Evolutionary conservation across 2,797 vertebrate species (phyloP).

Genomic region (Carcharodon carcharias): DNA sequence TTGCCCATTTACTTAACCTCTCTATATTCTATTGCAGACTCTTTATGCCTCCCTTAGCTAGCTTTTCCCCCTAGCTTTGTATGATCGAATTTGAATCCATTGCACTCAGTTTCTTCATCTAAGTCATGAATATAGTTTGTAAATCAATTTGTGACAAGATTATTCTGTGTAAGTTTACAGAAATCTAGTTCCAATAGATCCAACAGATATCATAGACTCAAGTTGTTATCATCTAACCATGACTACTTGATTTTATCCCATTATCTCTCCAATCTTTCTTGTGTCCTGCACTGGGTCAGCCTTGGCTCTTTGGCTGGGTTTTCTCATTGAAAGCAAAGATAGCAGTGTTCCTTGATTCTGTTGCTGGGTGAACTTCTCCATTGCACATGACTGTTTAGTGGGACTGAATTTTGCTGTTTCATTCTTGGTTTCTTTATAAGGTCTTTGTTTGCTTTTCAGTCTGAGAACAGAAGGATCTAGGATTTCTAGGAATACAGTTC

Average conservation of each 20-base stretch:
- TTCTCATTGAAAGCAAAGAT: background rate
- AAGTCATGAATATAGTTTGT: background rate
- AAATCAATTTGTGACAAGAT: background rate
- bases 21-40: background rate
- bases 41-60: background rate
- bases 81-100: background rate
- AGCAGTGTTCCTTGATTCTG: background rate
- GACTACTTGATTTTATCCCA: background rate
- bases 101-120: background rate
- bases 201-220: background rate
- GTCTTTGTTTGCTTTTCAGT: constrained; percentile 8
- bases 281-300: background rate
- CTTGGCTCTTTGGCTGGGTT: background rate
- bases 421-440: background rate
- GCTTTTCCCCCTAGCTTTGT: background rate
- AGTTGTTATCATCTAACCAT: background rate
- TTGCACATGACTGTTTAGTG: background rate
- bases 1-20: background rate
- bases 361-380: background rate
- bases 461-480: constrained; percentile 9
- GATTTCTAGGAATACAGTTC: background rate
- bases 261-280: too few relatives aligned
- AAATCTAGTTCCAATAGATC: background rate
- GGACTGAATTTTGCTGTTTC: background rate
- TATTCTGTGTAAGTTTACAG: background rate